Evolutionary conservation across 2,888 invertebrate species (phyloP), one percentile per base, ranked within the genome.

Genomic region (Bedellia somnulentella): DNA sequence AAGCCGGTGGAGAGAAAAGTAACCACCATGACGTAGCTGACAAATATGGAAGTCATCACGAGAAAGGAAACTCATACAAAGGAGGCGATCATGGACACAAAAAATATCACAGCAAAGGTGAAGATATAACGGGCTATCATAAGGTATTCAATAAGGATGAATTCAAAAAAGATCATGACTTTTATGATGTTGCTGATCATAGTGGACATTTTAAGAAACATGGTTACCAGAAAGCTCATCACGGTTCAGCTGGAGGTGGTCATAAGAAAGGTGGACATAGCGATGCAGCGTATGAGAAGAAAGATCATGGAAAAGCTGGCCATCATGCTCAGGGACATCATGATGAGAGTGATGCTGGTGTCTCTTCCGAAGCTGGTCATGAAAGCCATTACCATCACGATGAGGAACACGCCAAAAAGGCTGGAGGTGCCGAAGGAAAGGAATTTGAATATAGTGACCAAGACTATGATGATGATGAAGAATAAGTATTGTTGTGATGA

Each of bases 71-170:
- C 32, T 73, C 63, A 24, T 71, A 77, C 41, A 70, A 80, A 37
- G 83, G 82, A 4, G 79, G 67, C 1, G 78, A 79, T 35, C 80
- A 79, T 42, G 79, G 79, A 5, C 73, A 81, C 41, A 77, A 79
- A 38, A 76, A 80, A 31, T 79, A 80, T 37, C 80, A 78, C 56
- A 83, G 83, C 55, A 86, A 86, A 49, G 86, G 86, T 1, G 81
- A 83, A 36, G 84, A 84, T 30, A 78, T 85, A 13, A 82, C 80
- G 5, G 87, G 87, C 11, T 87, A 80, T 64, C 86, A 86, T 55
- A 86, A 84, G 45, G 82, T 85, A 1, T 86, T 83, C 57, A 80
- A 81, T 58, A 87, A 87, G 67, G 85, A 88, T 47, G 88, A 88
- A 54, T 87, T 80, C 71, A 86, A 87, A 55, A 87, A 87, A 48